Percentiles rank a stretch among this genome's conserved stretches.
Evolutionary conservation across 2,113 vertebrate species (phyloP).

Genomic region (Phalacrocorax aristotelis): DNA sequence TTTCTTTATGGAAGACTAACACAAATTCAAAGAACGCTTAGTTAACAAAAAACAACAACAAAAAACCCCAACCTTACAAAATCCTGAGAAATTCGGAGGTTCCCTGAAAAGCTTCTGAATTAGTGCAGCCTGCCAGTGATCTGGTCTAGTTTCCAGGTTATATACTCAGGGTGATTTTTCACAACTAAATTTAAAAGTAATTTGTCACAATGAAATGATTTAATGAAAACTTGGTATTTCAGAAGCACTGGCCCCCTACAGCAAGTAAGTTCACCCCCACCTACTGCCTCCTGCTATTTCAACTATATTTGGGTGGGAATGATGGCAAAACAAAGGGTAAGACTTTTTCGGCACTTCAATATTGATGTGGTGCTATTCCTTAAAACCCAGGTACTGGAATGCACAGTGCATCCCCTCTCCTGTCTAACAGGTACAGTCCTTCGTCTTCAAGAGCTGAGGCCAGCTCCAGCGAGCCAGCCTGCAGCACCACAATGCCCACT

Average conservation of each 20-base stretch:
- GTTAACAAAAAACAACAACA: neutral
- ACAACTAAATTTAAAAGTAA: neutral
- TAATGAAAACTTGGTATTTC: neutral
- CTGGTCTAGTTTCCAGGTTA: neutral
- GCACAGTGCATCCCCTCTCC: rapidly evolving
- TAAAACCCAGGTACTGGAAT: neutral
- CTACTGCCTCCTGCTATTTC: neutral
- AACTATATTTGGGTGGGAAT: neutral
- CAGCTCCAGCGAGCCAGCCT: neutral
- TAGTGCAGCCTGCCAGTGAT: neutral
- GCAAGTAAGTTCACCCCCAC: neutral
- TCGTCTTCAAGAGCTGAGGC: neutral
- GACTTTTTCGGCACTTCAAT: neutral
- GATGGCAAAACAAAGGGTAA: neutral
- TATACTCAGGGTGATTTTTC: neutral
- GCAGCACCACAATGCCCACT: neutral
- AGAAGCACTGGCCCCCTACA: neutral
- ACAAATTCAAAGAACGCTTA: neutral
- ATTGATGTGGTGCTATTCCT: neutral
- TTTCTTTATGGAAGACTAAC: neutral
- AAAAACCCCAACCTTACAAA: neutral
- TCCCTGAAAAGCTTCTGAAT: neutral
- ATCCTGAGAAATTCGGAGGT: neutral
- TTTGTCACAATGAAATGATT: neutral
- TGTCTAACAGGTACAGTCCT: neutral